Evolutionary conservation across 2,888 invertebrate genomes (phyloP).

Genomic region (Plagodis pulveraria): DNA sequence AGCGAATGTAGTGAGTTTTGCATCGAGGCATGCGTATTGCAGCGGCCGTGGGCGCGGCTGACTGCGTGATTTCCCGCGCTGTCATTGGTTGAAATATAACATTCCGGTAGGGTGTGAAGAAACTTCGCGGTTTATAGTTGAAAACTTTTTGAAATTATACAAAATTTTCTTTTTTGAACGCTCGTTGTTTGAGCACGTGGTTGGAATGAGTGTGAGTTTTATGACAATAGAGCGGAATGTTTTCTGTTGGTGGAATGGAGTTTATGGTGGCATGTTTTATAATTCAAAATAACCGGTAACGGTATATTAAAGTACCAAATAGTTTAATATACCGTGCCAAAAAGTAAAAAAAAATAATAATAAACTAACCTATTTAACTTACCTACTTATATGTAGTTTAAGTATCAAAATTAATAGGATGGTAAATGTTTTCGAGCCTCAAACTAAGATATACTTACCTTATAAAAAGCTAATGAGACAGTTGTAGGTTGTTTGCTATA

Average conservation of each 20-base stretch:
- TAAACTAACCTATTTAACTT: too few species aligned
- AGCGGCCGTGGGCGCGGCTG: slow-evolving; percentile 74
- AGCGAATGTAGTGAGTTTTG: slow-evolving; percentile 55
- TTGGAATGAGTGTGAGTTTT: slow-evolving; percentile 42
- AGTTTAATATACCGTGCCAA: too few species aligned
- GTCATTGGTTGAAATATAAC: slow-evolving; percentile 66
- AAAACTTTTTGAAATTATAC: slow-evolving; percentile 70
- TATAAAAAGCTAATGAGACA: too few species aligned
- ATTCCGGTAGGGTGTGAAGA: slow-evolving; percentile 70
- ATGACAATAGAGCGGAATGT: slow-evolving; percentile 17
- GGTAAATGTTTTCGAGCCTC: too few species aligned
- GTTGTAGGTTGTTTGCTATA: too few species aligned
- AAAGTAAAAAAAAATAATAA: too few species aligned
- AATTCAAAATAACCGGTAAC: too few species aligned
- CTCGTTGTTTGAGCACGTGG: slow-evolving; percentile 52
- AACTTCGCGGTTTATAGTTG: slow-evolving; percentile 71
- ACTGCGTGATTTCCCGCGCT: slow-evolving; percentile 57
- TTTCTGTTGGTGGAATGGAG: slow-evolving; percentile 4
- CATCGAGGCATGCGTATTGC: slow-evolving; percentile 78
- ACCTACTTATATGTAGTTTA: too few species aligned
- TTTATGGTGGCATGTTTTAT: too few species aligned
- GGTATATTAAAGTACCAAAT: too few species aligned
- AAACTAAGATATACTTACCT: too few species aligned
- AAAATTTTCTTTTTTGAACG: slow-evolving; percentile 51
- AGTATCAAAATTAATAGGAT: too few species aligned